Evolutionary conservation across 2,888 invertebrate genomes (phyloP), one percentile per base, ranked within the genome.

Genomic region (Platycheirus rosarum): DNA sequence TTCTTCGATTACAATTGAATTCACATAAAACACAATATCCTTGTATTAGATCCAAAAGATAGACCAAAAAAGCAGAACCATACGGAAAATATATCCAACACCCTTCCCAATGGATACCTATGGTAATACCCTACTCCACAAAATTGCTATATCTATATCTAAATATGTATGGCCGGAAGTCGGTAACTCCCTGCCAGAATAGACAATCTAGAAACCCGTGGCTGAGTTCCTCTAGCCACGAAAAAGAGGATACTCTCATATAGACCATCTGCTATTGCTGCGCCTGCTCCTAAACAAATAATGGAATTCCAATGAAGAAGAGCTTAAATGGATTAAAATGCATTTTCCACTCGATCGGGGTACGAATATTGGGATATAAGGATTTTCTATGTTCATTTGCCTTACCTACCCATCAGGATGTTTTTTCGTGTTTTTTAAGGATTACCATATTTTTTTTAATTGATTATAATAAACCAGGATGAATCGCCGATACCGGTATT

Each of bases 241-340:
- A 14, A 7, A 18, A 46, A 18, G 49, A 48, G 42, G 42, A 42
- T 62, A 32, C 40, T 49, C 69, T 63, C 69, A 79, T 74, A n/a
- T n/a, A 57, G 69, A 65, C 68, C 74, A 69, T 69, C 63, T 63
- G 68, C 40, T 2, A 14, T 2, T 3, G 14, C 46, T 60, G 46
- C 23, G 35, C 8, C 60, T 37, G 16, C 32, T 75, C 55, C 73
- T n/a, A n/a, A n/a, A n/a, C n/a, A 70, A 66, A 80, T 80, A 75
- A 80, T n/a, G n/a, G n/a, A n/a, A n/a, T n/a, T 71, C 49, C 76
- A 66, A 80, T 76, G 66, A 65, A 80, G 80, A 70, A 70, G 44
- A 35, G 26, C 44, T 55, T 49, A 73, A 78, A 79, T 60, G 75
- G 80, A 80, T 80, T 76, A 76, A 80, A 80, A 71, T 80, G 80